Evolutionary conservation across 1,140 invertebrate genomes (phyloP), one percentile per base, ranked within the genome.

Genomic region (Lasaia peninsularis): DNA sequence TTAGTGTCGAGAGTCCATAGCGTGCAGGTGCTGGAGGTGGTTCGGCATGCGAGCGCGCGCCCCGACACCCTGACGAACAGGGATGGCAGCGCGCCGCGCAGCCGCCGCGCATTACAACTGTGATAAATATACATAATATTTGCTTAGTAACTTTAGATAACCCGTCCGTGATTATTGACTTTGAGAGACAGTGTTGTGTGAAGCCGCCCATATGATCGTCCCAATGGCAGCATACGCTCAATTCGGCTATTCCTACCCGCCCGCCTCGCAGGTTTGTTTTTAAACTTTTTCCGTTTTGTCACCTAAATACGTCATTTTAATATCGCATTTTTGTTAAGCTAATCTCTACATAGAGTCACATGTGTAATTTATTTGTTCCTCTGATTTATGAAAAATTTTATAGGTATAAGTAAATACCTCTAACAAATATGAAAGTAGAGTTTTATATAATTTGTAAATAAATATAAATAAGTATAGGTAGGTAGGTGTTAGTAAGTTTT

Each of bases 191-290:
- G 82, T 86, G 76, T 77, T 72, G 72, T 74, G 84, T 84, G 79
- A 86, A 86, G 75, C 85, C 82, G 82, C 76, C 82, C 85, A 75
- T 86, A 88, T 88, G 85, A 88, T 88, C 85, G 82, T 88, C 80
- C 85, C 84, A 58, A 95, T 95, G 94, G 94, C 94, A 79, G 93
- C 94, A 67, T 95, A 95, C 90, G 91, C 94, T 78, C 94, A 95
- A 90, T 95, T 95, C 89, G 93, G 94, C 89, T 95, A 95, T 85
- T 91, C 93, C 54, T 95, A 95, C 91, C 92, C 94, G 88, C 91
- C 94, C 89, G 93, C 94, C 75, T 94, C 94, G 62, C 94, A 95
- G 94, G 94, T 95, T 60, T 78, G 75, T 82, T 24, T 40, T 16
- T 40, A 18, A 34, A 1, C 5, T 2, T 10, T 9, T 18, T 40